These are phyloP conservation scores for Fragum whitleyi DNA, from an alignment of 2,888 invertebrate species.

Conservation along the genomic window DNA sequence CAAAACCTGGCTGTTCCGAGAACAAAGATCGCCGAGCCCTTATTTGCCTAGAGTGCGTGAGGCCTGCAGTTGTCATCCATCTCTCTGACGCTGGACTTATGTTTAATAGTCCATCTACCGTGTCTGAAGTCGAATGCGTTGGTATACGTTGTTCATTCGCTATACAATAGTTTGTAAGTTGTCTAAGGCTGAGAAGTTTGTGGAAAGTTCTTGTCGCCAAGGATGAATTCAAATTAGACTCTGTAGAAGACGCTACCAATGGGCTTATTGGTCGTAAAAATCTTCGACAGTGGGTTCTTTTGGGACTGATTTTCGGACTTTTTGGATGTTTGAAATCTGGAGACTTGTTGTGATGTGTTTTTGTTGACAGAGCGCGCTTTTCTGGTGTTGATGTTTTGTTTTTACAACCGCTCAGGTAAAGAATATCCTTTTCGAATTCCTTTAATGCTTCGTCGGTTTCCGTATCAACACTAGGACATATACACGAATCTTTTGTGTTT, in stretches of 20 bases:
- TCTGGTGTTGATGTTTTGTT: slow-evolving; percentile 20
- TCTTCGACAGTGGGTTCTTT: not conserved
- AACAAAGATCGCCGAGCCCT: slow-evolving; percentile 14
- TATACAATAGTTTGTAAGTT: no score
- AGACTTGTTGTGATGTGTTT: not conserved
- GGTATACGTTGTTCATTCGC: no score
- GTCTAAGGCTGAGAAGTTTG: no score
- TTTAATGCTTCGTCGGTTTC: not conserved
- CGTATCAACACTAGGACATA: not conserved
- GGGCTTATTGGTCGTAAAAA: not conserved
- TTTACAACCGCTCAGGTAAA: not conserved
- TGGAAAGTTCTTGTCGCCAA: no score
- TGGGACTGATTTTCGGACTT: not conserved
- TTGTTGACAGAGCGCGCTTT: not conserved
- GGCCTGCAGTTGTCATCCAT: not conserved
- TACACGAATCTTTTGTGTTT: not conserved
- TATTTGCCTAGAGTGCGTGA: not conserved
- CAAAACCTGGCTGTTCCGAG: not conserved
- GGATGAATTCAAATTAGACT: not conserved
- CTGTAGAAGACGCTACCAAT: not conserved
- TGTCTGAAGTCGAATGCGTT: not conserved
- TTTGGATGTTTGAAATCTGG: not conserved
- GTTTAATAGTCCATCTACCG: not conserved
- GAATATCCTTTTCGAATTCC: slow-evolving; percentile 4
- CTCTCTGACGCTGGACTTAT: not conserved